These are phyloP conservation scores for Lycophotia porphyrea DNA, from an alignment of 2,888 invertebrate genomes.

Conservation along the genomic window DNA sequence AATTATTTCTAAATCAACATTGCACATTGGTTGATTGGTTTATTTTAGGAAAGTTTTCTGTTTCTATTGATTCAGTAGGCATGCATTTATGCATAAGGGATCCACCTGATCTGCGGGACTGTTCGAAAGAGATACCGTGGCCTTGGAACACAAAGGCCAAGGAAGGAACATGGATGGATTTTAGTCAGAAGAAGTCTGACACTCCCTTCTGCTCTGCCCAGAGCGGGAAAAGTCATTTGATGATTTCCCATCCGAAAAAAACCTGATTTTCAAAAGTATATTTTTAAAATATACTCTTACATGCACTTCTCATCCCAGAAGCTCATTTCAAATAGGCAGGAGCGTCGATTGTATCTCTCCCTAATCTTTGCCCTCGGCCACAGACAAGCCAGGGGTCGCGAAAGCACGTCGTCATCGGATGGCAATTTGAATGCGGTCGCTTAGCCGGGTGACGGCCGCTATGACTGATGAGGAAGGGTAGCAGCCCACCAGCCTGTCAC, in stretches of 20 bases:
- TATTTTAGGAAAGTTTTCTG: neutral
- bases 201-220: too few relatives aligned
- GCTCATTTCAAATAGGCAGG: conserved; percentile 41
- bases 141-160: too few relatives aligned
- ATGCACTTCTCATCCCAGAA: conserved; percentile 10
- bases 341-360: neutral
- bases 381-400: conserved; percentile 86
- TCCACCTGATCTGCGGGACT: too few relatives aligned
- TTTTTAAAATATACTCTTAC: too few relatives aligned
- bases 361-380: conserved; percentile 77
- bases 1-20: neutral
- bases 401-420: conserved; percentile 89
- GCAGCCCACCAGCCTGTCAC: conserved; percentile 87
- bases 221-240: too few relatives aligned
- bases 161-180: too few relatives aligned
- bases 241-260: too few relatives aligned
- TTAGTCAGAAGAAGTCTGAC: too few relatives aligned
- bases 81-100: neutral
- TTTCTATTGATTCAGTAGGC: neutral
- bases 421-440: conserved; percentile 90
- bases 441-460: conserved; percentile 86
- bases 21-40: too few relatives aligned
- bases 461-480: conserved; percentile 90
- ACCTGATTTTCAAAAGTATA: too few relatives aligned
- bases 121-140: too few relatives aligned